These are phyloP conservation scores for Tetragonisca angustula DNA, from an alignment of 2,888 invertebrate species.

Conservation along the genomic window DNA sequence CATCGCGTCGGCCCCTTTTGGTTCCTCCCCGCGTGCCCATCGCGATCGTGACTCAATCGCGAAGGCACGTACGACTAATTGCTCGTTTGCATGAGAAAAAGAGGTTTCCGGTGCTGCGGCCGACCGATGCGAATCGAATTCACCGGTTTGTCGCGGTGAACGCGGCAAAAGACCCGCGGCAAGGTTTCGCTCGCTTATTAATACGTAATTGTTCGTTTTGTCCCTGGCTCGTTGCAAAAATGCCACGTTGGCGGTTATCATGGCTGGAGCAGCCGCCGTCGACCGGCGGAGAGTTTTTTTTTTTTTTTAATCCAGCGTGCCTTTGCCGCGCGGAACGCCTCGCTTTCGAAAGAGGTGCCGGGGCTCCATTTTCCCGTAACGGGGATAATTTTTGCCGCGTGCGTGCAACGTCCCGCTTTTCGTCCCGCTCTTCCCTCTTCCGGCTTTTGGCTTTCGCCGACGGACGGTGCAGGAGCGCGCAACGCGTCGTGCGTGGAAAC, in stretches of 20 bases:
- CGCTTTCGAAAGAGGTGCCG: background rate
- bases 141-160: conserved; percentile 48
- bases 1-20: conserved; percentile 20
- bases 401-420: too few species aligned
- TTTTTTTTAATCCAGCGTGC: background rate
- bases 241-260: background rate
- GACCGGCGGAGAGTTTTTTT: background rate
- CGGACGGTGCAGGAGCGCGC: background rate
- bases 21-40: background rate
- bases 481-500: background rate
- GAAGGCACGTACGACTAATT: conserved; percentile 77
- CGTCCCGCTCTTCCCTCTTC: background rate
- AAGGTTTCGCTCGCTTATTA: conserved; percentile 49
- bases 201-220: conserved; percentile 47
- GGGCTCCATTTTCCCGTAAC: background rate
- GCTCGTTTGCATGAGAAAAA: conserved; percentile 76
- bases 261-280: too few species aligned
- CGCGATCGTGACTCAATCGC: conserved; percentile 77
- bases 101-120: conserved; percentile 65
- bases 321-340: background rate
- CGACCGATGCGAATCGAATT: conserved; percentile 59
- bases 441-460: background rate
- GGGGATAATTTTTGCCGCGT: background rate
- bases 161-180: conserved; percentile 35
- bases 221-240: background rate